A percentile compares a stretch with the other conserved stretches of the same genome.
Evolutionary conservation across 1,140 invertebrate species (phyloP).

Genomic region (Drosophila leontia): DNA sequence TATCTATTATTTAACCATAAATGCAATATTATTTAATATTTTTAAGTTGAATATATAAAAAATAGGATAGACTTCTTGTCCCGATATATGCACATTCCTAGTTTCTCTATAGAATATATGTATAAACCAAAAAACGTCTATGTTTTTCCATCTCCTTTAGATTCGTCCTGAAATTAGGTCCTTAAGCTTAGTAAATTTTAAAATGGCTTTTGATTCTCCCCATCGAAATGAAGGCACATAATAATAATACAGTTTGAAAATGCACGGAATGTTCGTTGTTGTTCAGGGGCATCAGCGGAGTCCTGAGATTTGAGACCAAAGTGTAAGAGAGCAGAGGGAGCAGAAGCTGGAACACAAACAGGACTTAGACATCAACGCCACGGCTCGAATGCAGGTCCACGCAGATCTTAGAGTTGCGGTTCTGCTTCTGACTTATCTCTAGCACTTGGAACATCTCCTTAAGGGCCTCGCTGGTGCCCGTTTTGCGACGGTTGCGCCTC

Average conservation of each 20-base stretch:
- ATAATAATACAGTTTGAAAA: slow-evolving; percentile 62
- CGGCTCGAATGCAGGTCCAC: slow-evolving; percentile 69
- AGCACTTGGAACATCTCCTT: slow-evolving; percentile 84
- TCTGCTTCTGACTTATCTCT: slow-evolving; percentile 84
- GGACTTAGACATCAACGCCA: slow-evolving; percentile 28
- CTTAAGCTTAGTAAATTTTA: slow-evolving; percentile 46
- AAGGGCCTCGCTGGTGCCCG: slow-evolving; percentile 77
- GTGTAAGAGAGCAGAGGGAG: slow-evolving; percentile 24
- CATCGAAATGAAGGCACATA: slow-evolving; percentile 46
- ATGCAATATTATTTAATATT: too few relatives aligned
- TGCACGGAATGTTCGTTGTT: slow-evolving; percentile 78
- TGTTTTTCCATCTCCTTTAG: neutral
- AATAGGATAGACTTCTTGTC: too few relatives aligned
- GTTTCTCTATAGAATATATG: neutral
- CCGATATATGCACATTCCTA: neutral
- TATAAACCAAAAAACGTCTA: neutral
- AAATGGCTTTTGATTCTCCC: slow-evolving; percentile 45
- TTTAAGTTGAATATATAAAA: too few relatives aligned
- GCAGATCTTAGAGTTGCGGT: slow-evolving; percentile 80
- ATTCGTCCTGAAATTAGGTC: slow-evolving; percentile 4
- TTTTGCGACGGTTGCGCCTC: slow-evolving; percentile 72
- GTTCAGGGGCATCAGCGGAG: slow-evolving; percentile 54
- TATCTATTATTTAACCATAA: too few relatives aligned
- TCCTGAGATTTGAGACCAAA: slow-evolving; percentile 69
- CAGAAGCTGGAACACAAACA: slow-evolving; percentile 10